Evolutionary conservation across 2,888 invertebrate genomes (phyloP), one percentile per base, ranked within the genome.

Genomic region (Agrotis puta): DNA sequence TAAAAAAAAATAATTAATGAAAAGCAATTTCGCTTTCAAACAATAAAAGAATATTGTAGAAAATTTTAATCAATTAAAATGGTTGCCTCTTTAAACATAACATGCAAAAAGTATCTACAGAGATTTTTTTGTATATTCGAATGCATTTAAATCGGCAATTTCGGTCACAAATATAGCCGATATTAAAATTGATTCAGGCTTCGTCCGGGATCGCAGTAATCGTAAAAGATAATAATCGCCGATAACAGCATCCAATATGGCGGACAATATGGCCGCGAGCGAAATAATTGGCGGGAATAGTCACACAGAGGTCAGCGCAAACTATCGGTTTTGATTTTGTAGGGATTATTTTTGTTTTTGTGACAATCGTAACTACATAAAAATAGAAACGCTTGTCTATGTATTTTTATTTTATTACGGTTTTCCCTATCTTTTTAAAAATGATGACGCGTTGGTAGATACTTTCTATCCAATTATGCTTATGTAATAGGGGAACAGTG

Each of bases 161-260:
- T 84, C 58, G 78, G 71, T 74, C 70, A 53, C 79, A 77, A 81
- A 84, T 85, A 81, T 85, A 51, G 72, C 72, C 69, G 67, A 78
- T 83, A 87, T 88, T 88, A 86, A 89, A 88, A 89, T 89, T 89
- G 88, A 88, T 89, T 89, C 79, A 70, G 39, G 70, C 63, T 70
- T 68, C 76, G 83, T 75, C 74, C 83, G 68, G 80, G 83, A 85
- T 81, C 82, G 77, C 86, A 83, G 89, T 88, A 85, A 86, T 87
- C 89, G 86, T 90, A 89, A 90, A 89, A 88, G 90, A 89, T 90
- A 88, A 90, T 90, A 90, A 90, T 89, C 85, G 70, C 64, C 82
- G 84, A 88, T 89, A 86, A 84, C 88, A 78, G 71, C 83, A 69
- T 74, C 76, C 87, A 87, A 86, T 76, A 86, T 87, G 88, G 87